A percentile compares a stretch with the other conserved stretches of the same genome.
Conservation (phyloP, 2,113 vertebrate genomes). For the Lepidiolamprologus cunningtoni region DNA sequence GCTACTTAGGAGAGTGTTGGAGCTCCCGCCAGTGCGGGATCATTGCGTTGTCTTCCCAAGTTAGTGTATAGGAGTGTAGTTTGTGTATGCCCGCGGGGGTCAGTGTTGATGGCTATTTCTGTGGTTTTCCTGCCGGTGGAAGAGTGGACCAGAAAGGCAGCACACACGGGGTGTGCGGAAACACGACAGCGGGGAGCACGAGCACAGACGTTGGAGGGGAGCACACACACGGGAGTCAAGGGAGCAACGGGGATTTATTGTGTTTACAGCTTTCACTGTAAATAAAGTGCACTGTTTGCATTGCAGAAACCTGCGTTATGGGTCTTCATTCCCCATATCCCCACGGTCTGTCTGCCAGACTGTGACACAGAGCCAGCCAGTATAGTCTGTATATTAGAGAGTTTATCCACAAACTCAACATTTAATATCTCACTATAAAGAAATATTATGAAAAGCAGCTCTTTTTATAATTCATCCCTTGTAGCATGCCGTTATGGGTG, state of each 20-base stretch:
- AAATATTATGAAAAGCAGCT: not conserved
- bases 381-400: not conserved
- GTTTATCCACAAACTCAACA: not conserved
- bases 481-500: not conserved
- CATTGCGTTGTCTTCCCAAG: rapidly evolving
- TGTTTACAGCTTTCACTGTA: not conserved
- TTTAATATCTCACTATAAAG: not conserved
- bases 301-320: not conserved
- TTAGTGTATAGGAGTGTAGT: not conserved
- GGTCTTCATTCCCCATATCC: not conserved
- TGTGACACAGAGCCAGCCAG: not conserved
- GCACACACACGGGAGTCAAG: not conserved
- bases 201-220: too few species aligned
- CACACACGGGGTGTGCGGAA: not conserved
- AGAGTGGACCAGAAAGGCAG: not conserved
- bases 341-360: not conserved
- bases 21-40: rapidly evolving
- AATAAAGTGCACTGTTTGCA: not conserved
- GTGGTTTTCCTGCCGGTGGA: not conserved
- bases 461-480: not conserved
- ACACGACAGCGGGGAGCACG: not conserved
- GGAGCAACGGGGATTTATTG: not conserved
- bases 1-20: not conserved
- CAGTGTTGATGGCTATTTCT: not conserved
- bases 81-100: not conserved